phyloP scores from a whole-genome alignment of 2,888 invertebrate species.

The Drosophila monieri region DNA sequence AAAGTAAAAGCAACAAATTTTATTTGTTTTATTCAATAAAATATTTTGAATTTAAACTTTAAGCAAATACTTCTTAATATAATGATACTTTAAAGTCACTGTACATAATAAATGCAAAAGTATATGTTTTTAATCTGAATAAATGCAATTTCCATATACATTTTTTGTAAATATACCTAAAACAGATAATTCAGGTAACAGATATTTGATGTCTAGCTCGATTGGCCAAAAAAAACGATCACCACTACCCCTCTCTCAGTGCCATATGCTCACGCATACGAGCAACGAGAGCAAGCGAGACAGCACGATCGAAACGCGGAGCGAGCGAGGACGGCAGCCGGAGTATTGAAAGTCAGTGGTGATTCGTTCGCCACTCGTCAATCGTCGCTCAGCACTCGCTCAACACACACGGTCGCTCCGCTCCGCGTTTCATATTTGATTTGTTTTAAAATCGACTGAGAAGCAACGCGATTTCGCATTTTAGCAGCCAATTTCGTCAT shows the following conservation, averaged over 20 bases:
- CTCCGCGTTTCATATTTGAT: slow-evolving; percentile 57
- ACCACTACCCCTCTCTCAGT: background rate
- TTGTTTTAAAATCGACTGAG: slow-evolving; percentile 78
- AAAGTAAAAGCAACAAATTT: too few species aligned
- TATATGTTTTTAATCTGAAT: too few species aligned
- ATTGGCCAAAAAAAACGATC: background rate
- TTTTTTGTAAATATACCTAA: too few species aligned
- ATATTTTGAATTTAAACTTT: too few species aligned
- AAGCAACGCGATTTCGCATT: slow-evolving; percentile 50
- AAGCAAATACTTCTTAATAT: too few species aligned
- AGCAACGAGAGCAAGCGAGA: slow-evolving; percentile 2
- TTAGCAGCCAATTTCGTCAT: slow-evolving; percentile 69
- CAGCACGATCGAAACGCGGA: background rate
- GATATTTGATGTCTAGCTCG: background rate
- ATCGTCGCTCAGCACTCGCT: slow-evolving; percentile 13
- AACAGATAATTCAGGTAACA: too few species aligned
- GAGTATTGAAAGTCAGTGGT: background rate
- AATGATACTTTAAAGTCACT: too few species aligned
- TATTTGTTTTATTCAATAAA: too few species aligned
- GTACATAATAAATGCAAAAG: too few species aligned
- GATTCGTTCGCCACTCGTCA: background rate
- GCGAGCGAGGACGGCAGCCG: slow-evolving; percentile 1
- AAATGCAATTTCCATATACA: too few species aligned
- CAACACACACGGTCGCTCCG: background rate
- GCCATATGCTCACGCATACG: too few species aligned